phyloP scores from a whole-genome alignment of 2,888 invertebrate genomes.

The Drosophila neoperkinsi region DNA sequence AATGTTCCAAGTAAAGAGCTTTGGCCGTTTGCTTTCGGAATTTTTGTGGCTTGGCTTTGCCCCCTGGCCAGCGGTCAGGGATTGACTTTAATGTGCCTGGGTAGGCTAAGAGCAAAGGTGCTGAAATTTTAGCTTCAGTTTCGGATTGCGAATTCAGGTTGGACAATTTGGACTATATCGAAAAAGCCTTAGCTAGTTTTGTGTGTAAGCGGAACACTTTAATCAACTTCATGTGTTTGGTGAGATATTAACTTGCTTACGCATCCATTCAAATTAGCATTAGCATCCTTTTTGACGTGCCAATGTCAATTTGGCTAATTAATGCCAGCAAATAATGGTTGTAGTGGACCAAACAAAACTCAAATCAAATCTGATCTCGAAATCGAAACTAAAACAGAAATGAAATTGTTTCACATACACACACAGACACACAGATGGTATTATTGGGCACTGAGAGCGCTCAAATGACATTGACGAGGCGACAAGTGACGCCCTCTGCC shows the following conservation, averaged over 20 bases:
- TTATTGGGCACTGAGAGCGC: not conserved
- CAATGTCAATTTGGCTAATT: conserved; percentile 58
- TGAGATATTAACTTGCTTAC: conserved; percentile 24
- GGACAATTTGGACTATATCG: not conserved
- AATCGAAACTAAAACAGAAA: conserved; percentile 21
- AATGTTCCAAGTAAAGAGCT: conserved; percentile 80
- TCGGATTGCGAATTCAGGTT: not conserved
- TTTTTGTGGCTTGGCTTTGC: conserved; percentile 72
- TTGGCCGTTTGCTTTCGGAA: conserved; percentile 66
- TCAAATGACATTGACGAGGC: conserved; percentile 10
- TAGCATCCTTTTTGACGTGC: conserved; percentile 11
- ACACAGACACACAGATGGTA: not conserved
- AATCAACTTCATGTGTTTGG: conserved; percentile 8
- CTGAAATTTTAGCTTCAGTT: conserved; percentile 4
- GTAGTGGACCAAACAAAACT: conserved; percentile 14
- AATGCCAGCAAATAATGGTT: conserved; percentile 34
- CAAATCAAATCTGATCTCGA: conserved; percentile 35
- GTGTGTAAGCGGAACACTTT: conserved; percentile 18
- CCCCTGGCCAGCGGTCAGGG: conserved; percentile 56
- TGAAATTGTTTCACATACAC: conserved; percentile 36
- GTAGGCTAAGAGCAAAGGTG: not conserved
- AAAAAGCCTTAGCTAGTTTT: not conserved
- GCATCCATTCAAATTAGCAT: conserved; percentile 21
- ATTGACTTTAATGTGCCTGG: conserved; percentile 56
- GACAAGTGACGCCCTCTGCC: conserved; percentile 1